Base-by-base conservation (phyloP, 2,797 vertebrate species). In the Petrocephalus schoutedeni region DNA sequence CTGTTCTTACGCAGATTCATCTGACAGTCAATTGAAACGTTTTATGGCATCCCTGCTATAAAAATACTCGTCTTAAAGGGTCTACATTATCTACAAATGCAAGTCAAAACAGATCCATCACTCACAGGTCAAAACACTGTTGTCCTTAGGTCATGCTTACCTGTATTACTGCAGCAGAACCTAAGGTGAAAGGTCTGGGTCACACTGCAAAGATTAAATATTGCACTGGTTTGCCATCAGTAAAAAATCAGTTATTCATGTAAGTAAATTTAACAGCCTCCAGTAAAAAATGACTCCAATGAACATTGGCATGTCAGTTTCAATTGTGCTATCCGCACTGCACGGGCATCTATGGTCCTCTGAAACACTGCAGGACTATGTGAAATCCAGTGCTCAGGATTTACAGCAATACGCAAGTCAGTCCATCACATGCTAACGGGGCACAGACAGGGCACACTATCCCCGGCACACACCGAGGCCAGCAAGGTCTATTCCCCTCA, bases 81-180 rank as follows among this genome's bases (percentile, higher is more conserved):
- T 89, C 87, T 90, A 88, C 80, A 85, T 89, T 87, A 94, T 93
- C 92, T 92, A 53, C 61, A 59, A 91, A 92, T 91, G 93, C 93
- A 95, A 90, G 89, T 89, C 85, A 90, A 90, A 74, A 88, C 89
- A 93, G 89, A 93, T 91, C 82, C 58, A 49, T 88, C 87, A 86
- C 90, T 95, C 93, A 95, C 93, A 94, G 92, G 93, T 95, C 93
- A 71, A 92, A 94, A 94, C 91, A 95, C 92, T 94, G 80, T 88
- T 92, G 94, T 97, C 96, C 97, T 99, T 98, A 99, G 96, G 97
- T 97, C 97, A 97, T 96, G 97, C 98, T 99, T 99, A 99, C 98
- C 98, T 99, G 98, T 96, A 97, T 97, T 97, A 98, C 96, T 97
- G 98, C 97, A 97, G 98, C 98, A 98, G 97, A 99, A 99, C 97